Evolutionary conservation across 2,888 invertebrate genomes (phyloP).

Genomic region (Torymus tubicola): DNA sequence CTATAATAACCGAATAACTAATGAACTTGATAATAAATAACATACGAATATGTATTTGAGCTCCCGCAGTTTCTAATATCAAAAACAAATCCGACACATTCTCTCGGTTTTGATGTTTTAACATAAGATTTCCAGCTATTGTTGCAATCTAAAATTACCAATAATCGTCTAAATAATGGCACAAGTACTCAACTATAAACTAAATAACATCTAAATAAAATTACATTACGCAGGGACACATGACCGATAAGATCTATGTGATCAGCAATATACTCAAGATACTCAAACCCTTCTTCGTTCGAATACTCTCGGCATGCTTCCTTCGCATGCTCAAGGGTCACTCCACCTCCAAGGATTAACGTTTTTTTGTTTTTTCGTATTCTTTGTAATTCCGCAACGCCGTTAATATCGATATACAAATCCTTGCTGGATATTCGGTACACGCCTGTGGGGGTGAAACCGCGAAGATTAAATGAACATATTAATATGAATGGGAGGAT

Average conservation of each 20-base stretch:
- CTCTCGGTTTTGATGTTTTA: slow-evolving; percentile 82
- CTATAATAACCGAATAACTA: background rate
- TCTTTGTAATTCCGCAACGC: too few relatives aligned
- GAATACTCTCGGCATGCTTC: slow-evolving; percentile 74
- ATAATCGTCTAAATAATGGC: background rate
- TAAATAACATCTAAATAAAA: slow-evolving; percentile 60
- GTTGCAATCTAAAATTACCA: slow-evolving; percentile 79
- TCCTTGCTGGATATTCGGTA: slow-evolving; percentile 54
- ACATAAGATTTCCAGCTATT: slow-evolving; percentile 84
- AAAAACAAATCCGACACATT: slow-evolving; percentile 86
- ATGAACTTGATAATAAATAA: slow-evolving; percentile 10
- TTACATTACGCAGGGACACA: slow-evolving; percentile 85
- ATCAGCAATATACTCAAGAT: slow-evolving; percentile 79
- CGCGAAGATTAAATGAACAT: too few relatives aligned
- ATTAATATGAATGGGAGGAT: too few relatives aligned
- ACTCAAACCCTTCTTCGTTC: slow-evolving; percentile 78
- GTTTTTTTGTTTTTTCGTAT: too few relatives aligned
- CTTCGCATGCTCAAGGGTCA: too few relatives aligned
- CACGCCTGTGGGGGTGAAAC: background rate
- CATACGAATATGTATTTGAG: slow-evolving; percentile 78
- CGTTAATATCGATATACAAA: slow-evolving; percentile 75
- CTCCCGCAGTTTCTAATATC: slow-evolving; percentile 81
- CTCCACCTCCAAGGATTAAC: too few relatives aligned
- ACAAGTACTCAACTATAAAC: background rate
- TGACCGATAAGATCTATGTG: slow-evolving; percentile 85